Base-by-base conservation (phyloP, 2,113 vertebrate species). In the Cricetomys ansorgei region DNA sequence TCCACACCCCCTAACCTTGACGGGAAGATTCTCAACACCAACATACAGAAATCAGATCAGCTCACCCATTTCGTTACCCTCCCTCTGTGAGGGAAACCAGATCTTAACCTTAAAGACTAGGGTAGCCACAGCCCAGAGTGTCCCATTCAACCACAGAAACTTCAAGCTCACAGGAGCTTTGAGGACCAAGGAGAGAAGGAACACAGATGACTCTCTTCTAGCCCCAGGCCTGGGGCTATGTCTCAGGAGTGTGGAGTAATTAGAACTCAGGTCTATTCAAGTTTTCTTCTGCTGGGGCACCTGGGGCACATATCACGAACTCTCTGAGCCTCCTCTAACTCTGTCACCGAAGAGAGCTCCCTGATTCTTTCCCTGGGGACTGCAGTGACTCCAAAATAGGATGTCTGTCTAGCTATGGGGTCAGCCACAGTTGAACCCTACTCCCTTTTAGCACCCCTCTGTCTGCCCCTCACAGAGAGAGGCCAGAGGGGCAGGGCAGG, bases 181-280 rank as follows among this genome's bases (percentile, higher is more conserved):
- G 0, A 5, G 12, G 7, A 9, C 77, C 72, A 23, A 65, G 73
- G 70, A 89, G 84, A 95, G 29, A 70, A 13, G 5, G 53, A 43
- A 17, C 67, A 59, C 53, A 55, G 50, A 40, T 12, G 23, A 1
- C 10, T 43, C 45, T 23, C 34, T 65, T 40, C 27, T 5, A 4
- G 0, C 31, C 27, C 19, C 31, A 5, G 1, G 34, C 79, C 80
- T 48, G 53, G 19, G 10, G 27, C 62, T 31, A 29, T 4, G 7
- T 34, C 67, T 99, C 34, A 97, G 97, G 64, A 27, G n/a, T 80
- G 98, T 98, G 83, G 98, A 98, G 96, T 99, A 98, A 95, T 98
- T 98, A 72, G 98, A 98, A 50, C 31, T 6, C 7, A 21, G n/a
- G 0, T 59, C 70, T 48, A 40, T n/a, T 50, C 21, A 23, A 0